Conservation (phyloP, 2,113 vertebrate genomes). For the Condylura cristata region DNA sequence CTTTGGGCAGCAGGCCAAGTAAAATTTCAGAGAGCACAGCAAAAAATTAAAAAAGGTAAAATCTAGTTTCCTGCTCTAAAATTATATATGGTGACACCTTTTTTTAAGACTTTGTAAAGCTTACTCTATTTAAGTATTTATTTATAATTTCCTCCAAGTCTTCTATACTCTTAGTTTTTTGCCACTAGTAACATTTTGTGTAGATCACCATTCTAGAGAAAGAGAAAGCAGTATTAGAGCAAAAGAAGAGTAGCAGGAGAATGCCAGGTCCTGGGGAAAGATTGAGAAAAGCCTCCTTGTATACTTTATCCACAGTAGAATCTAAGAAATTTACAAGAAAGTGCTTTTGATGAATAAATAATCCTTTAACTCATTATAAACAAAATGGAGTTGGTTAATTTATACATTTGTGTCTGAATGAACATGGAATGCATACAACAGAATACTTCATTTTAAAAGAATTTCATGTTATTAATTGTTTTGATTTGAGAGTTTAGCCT, state of each 20-base stretch:
- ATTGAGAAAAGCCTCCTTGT: not conserved
- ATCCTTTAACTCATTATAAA: not conserved
- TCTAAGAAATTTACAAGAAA: not conserved
- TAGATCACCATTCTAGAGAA: not conserved
- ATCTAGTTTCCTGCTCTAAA: not conserved
- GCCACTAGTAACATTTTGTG: not conserved
- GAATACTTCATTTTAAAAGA: constrained; percentile 12
- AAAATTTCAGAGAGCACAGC: not conserved
- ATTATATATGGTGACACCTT: not conserved
- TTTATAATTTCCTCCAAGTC: not conserved
- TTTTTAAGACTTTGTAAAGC: not conserved
- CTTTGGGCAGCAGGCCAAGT: constrained; percentile 47
- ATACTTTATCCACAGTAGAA: not conserved
- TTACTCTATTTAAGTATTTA: constrained; percentile 28
- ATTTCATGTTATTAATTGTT: not conserved
- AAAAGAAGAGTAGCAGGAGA: not conserved
- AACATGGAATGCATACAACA: not conserved
- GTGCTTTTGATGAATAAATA: not conserved
- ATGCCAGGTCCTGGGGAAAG: not conserved
- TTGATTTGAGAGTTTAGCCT: not conserved
- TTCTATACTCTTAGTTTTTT: not conserved
- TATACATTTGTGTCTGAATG: not conserved
- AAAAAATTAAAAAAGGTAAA: not conserved
- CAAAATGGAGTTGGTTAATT: not conserved
- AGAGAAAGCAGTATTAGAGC: not conserved